A percentile compares a stretch with the other conserved stretches of the same genome.
Evolutionary conservation across 2,113 vertebrate species (phyloP).

Genomic region (human): GRCh38 chr7:150803001-150803500

Average conservation of each 20-base stretch:
- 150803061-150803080: neutral
- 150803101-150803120: neutral
- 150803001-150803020: rapidly evolving
- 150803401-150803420: slow-evolving; percentile 45
- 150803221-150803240: neutral
- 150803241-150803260: neutral
- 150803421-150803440: slow-evolving; percentile 46
- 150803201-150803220: neutral
- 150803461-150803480: neutral
- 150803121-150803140: neutral
- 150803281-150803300: neutral
- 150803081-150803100: neutral
- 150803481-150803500: neutral
- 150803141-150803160: neutral
- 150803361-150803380: neutral
- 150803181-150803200: neutral
- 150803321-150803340: neutral
- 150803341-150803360: too few species aligned
- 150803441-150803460: slow-evolving; percentile 63
- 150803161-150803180: neutral
- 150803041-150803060: neutral
- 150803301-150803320: neutral
- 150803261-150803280: neutral
- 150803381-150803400: slow-evolving; percentile 16
- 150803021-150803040: neutral